Percentiles rank a stretch among this genome's conserved stretches.
Conservation (phyloP, 2,888 invertebrate species). For the Cephonodes hylas region DNA sequence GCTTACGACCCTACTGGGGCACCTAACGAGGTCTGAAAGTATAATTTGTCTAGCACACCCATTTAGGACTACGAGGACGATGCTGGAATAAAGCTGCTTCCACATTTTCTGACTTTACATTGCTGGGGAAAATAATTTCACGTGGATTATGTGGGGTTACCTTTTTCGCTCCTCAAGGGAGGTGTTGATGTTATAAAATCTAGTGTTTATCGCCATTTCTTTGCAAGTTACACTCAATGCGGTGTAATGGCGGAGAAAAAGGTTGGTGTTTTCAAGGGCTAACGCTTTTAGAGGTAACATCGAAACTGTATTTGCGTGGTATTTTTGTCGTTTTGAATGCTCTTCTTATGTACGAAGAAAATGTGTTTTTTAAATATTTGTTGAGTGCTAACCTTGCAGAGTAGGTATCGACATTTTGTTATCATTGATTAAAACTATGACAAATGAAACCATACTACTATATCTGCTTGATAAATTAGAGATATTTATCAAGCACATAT, state of each 20-base stretch:
- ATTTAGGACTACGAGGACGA: constrained; percentile 12
- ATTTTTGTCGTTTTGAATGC: not conserved
- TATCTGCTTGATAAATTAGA: no score
- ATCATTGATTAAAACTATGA: no score
- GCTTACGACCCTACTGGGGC: constrained; percentile 13
- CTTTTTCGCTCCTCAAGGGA: not conserved
- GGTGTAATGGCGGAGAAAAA: not conserved
- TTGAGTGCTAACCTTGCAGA: no score
- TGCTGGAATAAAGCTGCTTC: not conserved
- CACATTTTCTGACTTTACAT: constrained; percentile 7
- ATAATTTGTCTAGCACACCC: constrained; percentile 15
- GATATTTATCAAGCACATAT: no score
- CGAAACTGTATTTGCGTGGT: not conserved
- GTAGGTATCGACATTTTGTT: no score
- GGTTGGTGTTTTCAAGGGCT: not conserved
- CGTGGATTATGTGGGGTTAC: constrained; percentile 4
- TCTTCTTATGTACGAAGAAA: not conserved
- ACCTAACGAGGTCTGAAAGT: constrained; percentile 12
- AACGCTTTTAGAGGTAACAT: not conserved
- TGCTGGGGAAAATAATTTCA: constrained; percentile 4
- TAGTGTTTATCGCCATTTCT: constrained; percentile 7
- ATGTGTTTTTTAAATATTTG: no score
- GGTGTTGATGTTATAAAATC: not conserved
- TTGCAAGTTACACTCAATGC: not conserved
- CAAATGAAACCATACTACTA: no score